Evolutionary conservation across 2,888 invertebrate species (phyloP).

Genomic region (Meandrusa payeni): DNA sequence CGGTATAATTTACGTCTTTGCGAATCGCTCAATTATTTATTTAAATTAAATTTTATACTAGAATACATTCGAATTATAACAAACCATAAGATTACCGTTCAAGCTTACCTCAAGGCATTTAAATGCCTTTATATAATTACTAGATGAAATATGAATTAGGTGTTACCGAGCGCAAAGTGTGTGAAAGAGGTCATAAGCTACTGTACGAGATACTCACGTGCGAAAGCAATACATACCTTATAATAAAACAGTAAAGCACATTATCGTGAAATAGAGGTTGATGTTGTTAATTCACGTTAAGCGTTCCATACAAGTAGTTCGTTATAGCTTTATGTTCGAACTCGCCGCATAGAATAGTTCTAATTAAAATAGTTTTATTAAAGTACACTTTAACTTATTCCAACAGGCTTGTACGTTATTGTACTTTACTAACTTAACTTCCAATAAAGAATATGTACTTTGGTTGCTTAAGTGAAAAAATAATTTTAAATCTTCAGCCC

Average conservation of each 20-base stretch:
- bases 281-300: constrained; percentile 19
- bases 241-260: neutral
- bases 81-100: neutral
- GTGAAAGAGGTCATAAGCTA: constrained; percentile 24
- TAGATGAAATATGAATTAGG: constrained; percentile 25
- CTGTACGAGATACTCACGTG: constrained; percentile 16
- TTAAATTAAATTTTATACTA: neutral
- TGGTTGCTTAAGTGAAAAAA: no score
- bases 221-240: neutral
- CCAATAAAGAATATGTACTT: no score
- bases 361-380: constrained; percentile 25
- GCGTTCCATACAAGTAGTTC: constrained; percentile 19
- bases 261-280: neutral
- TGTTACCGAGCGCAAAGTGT: constrained; percentile 17
- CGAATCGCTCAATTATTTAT: constrained; percentile 6
- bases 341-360: constrained; percentile 9
- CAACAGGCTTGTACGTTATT: no score
- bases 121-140: constrained; percentile 16
- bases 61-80: neutral
- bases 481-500: no score
- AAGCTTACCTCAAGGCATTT: constrained; percentile 15
- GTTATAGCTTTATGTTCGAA: constrained; percentile 20
- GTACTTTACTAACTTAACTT: no score
- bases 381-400: constrained; percentile 12
- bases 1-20: no score